Conservation (phyloP, 2,797 vertebrate genomes). For the Ispidina lecontei region DNA sequence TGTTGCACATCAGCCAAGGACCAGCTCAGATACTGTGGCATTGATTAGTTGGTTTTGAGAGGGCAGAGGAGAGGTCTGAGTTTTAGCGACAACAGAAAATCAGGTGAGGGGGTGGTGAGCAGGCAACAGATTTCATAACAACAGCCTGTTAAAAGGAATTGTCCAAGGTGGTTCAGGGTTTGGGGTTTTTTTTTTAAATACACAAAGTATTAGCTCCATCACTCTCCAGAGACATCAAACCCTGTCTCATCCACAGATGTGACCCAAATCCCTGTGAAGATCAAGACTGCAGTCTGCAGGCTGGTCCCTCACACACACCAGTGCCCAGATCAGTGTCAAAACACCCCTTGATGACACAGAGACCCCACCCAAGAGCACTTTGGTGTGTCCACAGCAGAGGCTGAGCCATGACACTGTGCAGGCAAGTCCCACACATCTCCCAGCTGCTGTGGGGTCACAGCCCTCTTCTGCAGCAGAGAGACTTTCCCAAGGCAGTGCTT, state of each 20-base stretch:
- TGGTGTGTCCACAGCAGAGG: neutral
- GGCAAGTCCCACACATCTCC: neutral
- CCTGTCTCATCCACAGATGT: neutral
- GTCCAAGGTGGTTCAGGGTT: too few species aligned
- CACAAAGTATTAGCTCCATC: neutral
- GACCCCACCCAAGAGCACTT: neutral
- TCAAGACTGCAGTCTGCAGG: neutral
- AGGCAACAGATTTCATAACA: neutral
- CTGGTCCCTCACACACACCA: neutral
- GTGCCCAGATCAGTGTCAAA: neutral
- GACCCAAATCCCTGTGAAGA: neutral
- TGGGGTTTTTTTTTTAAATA: neutral
- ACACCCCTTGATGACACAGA: neutral
- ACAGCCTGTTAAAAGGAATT: neutral
- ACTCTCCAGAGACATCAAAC: neutral
- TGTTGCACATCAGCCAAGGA: neutral
- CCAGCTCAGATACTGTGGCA: neutral
- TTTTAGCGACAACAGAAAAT: neutral
- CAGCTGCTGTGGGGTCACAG: neutral
- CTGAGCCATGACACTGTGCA: rapidly evolving
- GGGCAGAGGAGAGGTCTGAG: neutral
- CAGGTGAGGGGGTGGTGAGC: neutral
- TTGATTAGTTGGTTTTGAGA: neutral
- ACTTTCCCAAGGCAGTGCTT: too few species aligned
- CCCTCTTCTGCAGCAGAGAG: neutral